Conservation (phyloP, 2,113 vertebrate genomes). For the Accipiter cooperii region DNA sequence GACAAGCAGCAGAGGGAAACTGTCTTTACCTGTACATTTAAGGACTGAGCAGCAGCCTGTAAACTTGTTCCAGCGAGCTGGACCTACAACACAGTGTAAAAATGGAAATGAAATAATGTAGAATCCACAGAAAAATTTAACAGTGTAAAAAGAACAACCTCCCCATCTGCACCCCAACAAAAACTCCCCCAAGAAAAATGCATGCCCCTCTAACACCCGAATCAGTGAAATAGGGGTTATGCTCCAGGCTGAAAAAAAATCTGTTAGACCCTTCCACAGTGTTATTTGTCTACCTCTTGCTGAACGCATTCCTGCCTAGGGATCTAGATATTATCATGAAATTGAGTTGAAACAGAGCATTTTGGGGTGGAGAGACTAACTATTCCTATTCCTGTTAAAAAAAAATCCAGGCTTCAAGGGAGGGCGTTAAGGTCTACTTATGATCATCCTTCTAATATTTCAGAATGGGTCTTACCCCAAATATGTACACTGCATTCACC, state of each 20-base stretch:
- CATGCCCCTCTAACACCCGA: neutral
- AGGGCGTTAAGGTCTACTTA: neutral
- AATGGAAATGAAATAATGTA: constrained; percentile 29
- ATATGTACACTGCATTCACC: neutral
- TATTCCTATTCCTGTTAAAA: neutral
- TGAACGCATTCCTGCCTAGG: neutral
- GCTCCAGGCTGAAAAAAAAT: neutral
- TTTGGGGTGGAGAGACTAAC: neutral
- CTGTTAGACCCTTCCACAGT: neutral
- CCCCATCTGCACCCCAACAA: neutral
- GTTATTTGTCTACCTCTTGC: neutral
- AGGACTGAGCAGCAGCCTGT: constrained; percentile 82
- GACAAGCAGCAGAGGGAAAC: neutral
- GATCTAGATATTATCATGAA: neutral
- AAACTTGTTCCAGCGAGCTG: constrained; percentile 83
- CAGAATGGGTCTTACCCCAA: neutral
- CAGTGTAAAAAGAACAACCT: neutral
- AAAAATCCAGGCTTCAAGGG: neutral
- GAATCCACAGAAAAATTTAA: neutral
- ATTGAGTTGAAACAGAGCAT: neutral
- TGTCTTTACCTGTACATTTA: constrained; percentile 79
- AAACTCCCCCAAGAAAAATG: neutral
- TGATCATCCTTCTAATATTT: neutral
- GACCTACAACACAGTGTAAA: constrained; percentile 72
- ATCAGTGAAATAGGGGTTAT: neutral